Percentiles rank a stretch among this genome's conserved stretches.
phyloP scores from a whole-genome alignment of 2,113 vertebrate genomes.

The Vicugna pacos region DNA sequence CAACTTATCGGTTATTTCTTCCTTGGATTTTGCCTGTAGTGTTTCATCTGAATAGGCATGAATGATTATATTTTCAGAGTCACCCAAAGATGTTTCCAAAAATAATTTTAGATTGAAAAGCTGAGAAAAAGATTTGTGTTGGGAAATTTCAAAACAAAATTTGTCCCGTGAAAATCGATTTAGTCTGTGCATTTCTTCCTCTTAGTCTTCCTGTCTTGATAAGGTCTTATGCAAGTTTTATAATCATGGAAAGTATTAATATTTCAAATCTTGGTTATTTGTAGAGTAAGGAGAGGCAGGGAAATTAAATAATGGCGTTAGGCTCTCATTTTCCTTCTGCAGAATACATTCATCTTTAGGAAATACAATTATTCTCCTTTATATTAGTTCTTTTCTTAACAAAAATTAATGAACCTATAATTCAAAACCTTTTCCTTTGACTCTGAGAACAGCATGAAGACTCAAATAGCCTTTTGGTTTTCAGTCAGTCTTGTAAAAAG shows the following conservation, averaged over 20 bases:
- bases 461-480: slow-evolving; percentile 40
- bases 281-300: slow-evolving; percentile 23
- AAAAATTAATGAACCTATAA: slow-evolving; percentile 70
- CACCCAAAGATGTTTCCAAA: not conserved
- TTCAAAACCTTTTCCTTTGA: slow-evolving; percentile 29
- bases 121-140: not conserved
- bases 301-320: slow-evolving; percentile 63
- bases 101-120: slow-evolving; percentile 39
- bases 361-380: slow-evolving; percentile 71
- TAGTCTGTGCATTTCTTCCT: not conserved
- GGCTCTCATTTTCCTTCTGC: slow-evolving; percentile 49
- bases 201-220: not conserved
- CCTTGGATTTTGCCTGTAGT: not conserved
- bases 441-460: slow-evolving; percentile 12
- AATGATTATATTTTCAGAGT: not conserved
- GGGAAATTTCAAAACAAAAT: slow-evolving; percentile 24
- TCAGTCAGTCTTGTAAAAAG: slow-evolving; percentile 20
- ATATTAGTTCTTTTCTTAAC: slow-evolving; percentile 61
- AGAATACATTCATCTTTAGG: slow-evolving; percentile 66
- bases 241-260: slow-evolving; percentile 57
- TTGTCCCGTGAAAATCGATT: not conserved
- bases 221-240: slow-evolving; percentile 48
- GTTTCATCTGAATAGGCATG: not conserved
- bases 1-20: not conserved
- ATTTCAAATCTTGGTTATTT: slow-evolving; percentile 68